These are phyloP conservation scores for Bryconaethiops microstoma DNA, from an alignment of 2,797 vertebrate genomes.

Conservation along the genomic window DNA sequence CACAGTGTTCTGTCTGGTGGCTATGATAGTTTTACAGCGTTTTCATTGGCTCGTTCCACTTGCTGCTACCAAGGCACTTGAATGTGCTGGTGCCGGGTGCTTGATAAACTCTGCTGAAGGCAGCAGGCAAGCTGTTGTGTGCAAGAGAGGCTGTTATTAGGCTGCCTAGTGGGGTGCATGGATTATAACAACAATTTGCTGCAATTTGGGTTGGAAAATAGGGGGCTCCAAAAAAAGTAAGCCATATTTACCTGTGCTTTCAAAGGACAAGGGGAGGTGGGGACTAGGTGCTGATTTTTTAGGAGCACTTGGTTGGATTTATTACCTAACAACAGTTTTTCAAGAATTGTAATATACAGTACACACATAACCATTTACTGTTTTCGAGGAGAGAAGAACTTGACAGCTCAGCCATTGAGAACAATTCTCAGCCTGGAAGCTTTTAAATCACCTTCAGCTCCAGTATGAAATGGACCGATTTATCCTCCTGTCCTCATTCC, in stretches of 20 bases:
- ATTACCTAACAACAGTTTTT: background rate
- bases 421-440: background rate
- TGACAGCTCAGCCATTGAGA: background rate
- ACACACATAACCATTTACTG: background rate
- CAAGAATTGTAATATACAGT: background rate
- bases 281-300: background rate
- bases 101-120: slow-evolving; percentile 24
- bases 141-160: slow-evolving; percentile 46
- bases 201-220: slow-evolving; percentile 24
- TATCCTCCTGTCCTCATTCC: background rate
- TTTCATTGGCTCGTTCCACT: slow-evolving; percentile 33
- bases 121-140: slow-evolving; percentile 26
- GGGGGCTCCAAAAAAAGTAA: background rate
- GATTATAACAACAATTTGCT: slow-evolving; percentile 39
- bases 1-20: background rate
- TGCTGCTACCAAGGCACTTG: background rate
- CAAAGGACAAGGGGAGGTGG: background rate
- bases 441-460: slow-evolving; percentile 22
- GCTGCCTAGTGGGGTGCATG: slow-evolving; percentile 28
- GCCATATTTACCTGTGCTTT: background rate
- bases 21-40: slow-evolving; percentile 21
- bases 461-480: slow-evolving; percentile 11
- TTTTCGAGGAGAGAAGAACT: background rate
- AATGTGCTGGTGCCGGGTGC: slow-evolving; percentile 12
- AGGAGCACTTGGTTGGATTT: background rate